phyloP scores from a whole-genome alignment of 2,888 invertebrate genomes.

The Leptogaster cylindrica region DNA sequence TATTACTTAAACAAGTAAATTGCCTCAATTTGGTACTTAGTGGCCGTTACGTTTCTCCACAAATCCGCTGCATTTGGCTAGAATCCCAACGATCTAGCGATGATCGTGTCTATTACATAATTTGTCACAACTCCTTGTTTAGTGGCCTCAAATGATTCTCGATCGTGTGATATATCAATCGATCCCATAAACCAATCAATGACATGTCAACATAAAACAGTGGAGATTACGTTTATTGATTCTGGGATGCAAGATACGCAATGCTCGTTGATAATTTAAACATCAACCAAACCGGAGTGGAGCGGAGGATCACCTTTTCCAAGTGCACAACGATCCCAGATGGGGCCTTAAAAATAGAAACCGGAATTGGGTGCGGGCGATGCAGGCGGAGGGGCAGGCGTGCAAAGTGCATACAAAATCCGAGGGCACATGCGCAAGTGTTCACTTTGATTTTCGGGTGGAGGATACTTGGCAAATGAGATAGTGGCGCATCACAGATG shows the following conservation, averaged over 20 bases:
- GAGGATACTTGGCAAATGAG: slow-evolving; percentile 39
- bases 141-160: background rate
- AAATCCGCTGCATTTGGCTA: too few relatives aligned
- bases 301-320: slow-evolving; percentile 30
- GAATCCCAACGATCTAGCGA: too few relatives aligned
- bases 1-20: too few relatives aligned
- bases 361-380: background rate
- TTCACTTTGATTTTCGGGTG: slow-evolving; percentile 45
- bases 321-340: slow-evolving; percentile 13
- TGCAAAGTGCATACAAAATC: slow-evolving; percentile 39
- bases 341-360: slow-evolving; percentile 35
- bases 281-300: slow-evolving; percentile 29
- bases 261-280: slow-evolving; percentile 34
- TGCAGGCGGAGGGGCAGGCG: background rate
- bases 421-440: slow-evolving; percentile 49
- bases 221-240: slow-evolving; percentile 40
- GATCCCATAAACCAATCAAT: slow-evolving; percentile 40
- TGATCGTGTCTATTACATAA: too few relatives aligned
- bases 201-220: slow-evolving; percentile 43
- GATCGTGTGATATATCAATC: slow-evolving; percentile 27
- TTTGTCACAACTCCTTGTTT: too few relatives aligned
- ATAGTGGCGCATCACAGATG: slow-evolving; percentile 44
- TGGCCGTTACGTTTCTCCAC: too few relatives aligned
- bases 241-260: slow-evolving; percentile 14
- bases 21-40: too few relatives aligned